Percentiles rank a stretch among this genome's conserved stretches.
Evolutionary conservation across 1,140 invertebrate species (phyloP).

Genomic region (Fopius arisanus): DNA sequence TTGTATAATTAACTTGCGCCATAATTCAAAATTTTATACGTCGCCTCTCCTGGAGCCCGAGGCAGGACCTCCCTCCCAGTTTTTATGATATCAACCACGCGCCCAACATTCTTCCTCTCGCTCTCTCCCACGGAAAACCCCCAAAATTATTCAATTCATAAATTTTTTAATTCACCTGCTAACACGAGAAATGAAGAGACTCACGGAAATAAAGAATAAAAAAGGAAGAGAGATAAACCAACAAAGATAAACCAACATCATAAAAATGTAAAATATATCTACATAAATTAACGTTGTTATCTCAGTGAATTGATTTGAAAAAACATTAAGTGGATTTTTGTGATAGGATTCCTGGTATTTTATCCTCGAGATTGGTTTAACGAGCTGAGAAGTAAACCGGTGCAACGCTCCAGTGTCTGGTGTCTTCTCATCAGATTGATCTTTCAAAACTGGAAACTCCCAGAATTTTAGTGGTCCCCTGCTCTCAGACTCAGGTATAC

Average conservation of each 20-base stretch:
- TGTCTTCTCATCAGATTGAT: slow-evolving; percentile 1
- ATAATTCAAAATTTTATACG: slow-evolving; percentile 61
- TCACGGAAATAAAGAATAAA: background rate
- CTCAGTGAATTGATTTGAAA: background rate
- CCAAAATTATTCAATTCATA: background rate
- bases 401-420: background rate
- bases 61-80: slow-evolving; percentile 43
- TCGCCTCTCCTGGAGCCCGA: slow-evolving; percentile 60
- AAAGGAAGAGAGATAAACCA: background rate
- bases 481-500: background rate
- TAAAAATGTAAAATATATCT: slow-evolving; percentile 5
- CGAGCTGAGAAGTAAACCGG: slow-evolving; percentile 12
- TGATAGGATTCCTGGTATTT: slow-evolving; percentile 9
- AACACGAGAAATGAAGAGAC: background rate
- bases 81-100: slow-evolving; percentile 25
- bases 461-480: background rate
- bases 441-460: slow-evolving; percentile 1
- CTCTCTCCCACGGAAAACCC: slow-evolving; percentile 2
- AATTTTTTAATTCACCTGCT: background rate
- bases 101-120: background rate
- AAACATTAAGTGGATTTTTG: slow-evolving; percentile 9
- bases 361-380: background rate
- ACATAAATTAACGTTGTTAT: slow-evolving; percentile 6
- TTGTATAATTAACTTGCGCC: slow-evolving; percentile 67
- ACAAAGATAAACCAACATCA: slow-evolving; percentile 11